Evolutionary conservation across 2,888 invertebrate genomes (phyloP).

Genomic region (Morpho achilles): DNA sequence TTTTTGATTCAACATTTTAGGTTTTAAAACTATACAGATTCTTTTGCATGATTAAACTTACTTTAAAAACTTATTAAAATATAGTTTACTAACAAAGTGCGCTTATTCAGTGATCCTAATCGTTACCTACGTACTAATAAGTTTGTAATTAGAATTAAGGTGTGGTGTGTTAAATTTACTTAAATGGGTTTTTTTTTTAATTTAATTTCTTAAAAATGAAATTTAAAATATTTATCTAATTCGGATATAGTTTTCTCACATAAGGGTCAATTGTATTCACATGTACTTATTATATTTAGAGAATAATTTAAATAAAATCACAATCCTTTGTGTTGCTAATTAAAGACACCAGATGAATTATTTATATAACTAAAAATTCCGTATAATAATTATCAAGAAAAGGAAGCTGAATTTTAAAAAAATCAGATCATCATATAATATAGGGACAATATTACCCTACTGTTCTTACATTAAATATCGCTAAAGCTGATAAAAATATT

Average conservation of each 20-base stretch:
- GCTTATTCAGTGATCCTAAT: constrained; percentile 51
- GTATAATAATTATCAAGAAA: too few species aligned
- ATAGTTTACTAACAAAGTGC: constrained; percentile 25
- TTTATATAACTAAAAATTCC: too few species aligned
- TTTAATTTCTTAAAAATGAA: constrained; percentile 19
- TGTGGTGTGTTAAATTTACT: constrained; percentile 65
- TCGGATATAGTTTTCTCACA: constrained; percentile 12
- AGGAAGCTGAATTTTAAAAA: too few species aligned
- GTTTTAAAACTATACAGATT: constrained; percentile 11
- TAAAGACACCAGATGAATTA: too few species aligned
- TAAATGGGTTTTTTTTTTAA: constrained; percentile 25
- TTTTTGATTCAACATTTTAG: not conserved
- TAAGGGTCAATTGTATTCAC: too few species aligned
- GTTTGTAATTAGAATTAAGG: constrained; percentile 70
- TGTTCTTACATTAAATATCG: too few species aligned
- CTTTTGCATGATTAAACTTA: constrained; percentile 1
- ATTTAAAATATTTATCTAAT: constrained; percentile 1
- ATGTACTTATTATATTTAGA: too few species aligned
- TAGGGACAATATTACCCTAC: too few species aligned
- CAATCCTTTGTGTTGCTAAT: too few species aligned
- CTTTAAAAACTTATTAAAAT: constrained; percentile 6
- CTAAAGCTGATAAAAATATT: too few species aligned
- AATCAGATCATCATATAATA: too few species aligned
- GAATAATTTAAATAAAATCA: too few species aligned
- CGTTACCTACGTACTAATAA: constrained; percentile 35